A percentile compares a stretch with the other conserved stretches of the same genome.
These are phyloP conservation scores for Andrena cerasifolii DNA, from an alignment of 1,140 invertebrate species.

Conservation along the genomic window DNA sequence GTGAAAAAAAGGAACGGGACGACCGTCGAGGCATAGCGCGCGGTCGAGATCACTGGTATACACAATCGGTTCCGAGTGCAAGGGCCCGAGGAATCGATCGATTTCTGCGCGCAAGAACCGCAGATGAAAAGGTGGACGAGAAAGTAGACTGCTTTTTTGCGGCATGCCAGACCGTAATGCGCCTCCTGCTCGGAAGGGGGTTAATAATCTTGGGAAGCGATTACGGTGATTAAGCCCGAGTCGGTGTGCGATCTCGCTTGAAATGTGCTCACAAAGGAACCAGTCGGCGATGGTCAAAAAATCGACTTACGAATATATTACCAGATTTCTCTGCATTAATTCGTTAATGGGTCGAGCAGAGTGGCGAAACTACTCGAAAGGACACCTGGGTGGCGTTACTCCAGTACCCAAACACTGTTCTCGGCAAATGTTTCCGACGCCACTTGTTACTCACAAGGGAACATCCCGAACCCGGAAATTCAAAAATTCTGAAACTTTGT, in stretches of 20 bases:
- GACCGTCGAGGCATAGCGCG: not conserved
- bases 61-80: slow-evolving; percentile 16
- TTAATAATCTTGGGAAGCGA: slow-evolving; percentile 54
- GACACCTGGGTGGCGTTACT: not conserved
- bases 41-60: not conserved
- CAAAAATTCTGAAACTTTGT: no score
- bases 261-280: slow-evolving; percentile 34
- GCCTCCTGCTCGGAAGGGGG: slow-evolving; percentile 34
- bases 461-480: no score
- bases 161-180: slow-evolving; percentile 9
- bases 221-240: slow-evolving; percentile 41
- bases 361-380: slow-evolving; percentile 12
- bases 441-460: no score
- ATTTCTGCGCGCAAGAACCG: not conserved
- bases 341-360: slow-evolving; percentile 25
- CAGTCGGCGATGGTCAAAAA: slow-evolving; percentile 38
- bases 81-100: slow-evolving; percentile 22
- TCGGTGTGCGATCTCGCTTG: slow-evolving; percentile 29
- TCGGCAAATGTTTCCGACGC: not conserved
- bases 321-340: slow-evolving; percentile 40
- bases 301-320: slow-evolving; percentile 42
- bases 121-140: slow-evolving; percentile 30
- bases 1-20: no score
- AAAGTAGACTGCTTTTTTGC: slow-evolving; percentile 53
- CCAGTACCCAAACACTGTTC: not conserved